phyloP scores from a whole-genome alignment of 2,113 vertebrate species.

The Trogon surrucura region DNA sequence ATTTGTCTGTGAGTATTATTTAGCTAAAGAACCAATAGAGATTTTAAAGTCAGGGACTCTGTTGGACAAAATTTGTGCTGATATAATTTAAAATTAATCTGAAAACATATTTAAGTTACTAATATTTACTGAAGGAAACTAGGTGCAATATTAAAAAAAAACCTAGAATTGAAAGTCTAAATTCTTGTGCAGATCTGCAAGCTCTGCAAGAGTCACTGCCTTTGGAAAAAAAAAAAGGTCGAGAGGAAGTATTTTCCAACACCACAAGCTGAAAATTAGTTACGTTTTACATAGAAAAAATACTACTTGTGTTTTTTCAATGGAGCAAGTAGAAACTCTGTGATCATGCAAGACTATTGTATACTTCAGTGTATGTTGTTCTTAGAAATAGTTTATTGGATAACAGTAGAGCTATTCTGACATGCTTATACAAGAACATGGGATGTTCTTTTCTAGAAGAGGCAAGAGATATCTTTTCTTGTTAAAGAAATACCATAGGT shows the following conservation, averaged over 20 bases:
- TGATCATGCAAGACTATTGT: background rate
- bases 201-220: background rate
- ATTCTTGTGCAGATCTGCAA: background rate
- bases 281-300: background rate
- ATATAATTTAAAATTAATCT: background rate
- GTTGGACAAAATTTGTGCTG: background rate
- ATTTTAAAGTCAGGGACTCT: background rate
- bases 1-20: background rate
- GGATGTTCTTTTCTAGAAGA: background rate
- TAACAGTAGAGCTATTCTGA: background rate
- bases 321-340: background rate
- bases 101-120: background rate
- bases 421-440: background rate
- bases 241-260: background rate
- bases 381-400: background rate
- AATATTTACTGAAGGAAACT: background rate
- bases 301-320: background rate
- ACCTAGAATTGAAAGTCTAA: background rate
- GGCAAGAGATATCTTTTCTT: slow-evolving; percentile 17
- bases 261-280: background rate
- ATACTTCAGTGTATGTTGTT: background rate
- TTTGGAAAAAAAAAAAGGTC: background rate
- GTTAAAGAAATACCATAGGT: background rate
- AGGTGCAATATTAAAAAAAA: background rate
- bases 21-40: background rate